These are phyloP conservation scores for Camptogramma bilineatum DNA, from an alignment of 2,888 invertebrate species.

Conservation along the genomic window DNA sequence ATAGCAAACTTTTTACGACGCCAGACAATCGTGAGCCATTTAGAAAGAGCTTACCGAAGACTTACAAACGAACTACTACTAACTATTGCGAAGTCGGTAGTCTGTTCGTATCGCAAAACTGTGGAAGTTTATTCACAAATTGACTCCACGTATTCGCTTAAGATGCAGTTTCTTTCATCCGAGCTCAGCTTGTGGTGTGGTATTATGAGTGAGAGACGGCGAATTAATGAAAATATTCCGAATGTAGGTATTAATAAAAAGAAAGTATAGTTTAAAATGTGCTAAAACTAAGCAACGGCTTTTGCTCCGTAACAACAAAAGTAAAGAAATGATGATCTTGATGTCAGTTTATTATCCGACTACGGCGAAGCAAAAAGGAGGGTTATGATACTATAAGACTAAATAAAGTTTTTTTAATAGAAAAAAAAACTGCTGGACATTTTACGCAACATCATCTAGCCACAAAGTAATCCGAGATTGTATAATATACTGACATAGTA, in stretches of 20 bases:
- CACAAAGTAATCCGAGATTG: no score
- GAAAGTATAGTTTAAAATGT: not conserved
- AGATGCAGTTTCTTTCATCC: slow-evolving; percentile 83
- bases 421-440: no score
- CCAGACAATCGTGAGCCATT: slow-evolving; percentile 47
- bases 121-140: slow-evolving; percentile 82
- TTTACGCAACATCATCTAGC: no score
- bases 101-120: slow-evolving; percentile 71
- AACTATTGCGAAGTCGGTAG: slow-evolving; percentile 64
- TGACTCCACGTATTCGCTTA: slow-evolving; percentile 84
- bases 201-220: slow-evolving; percentile 46
- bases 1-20: slow-evolving; percentile 49
- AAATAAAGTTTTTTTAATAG: no score
- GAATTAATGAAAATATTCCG: slow-evolving; percentile 16
- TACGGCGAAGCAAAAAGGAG: no score
- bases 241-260: slow-evolving; percentile 1
- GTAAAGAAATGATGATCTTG: not conserved
- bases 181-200: slow-evolving; percentile 61
- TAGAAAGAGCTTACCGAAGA: slow-evolving; percentile 54
- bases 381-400: no score
- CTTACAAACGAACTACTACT: slow-evolving; percentile 57
- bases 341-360: no score
- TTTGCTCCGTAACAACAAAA: not conserved
- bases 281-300: no score
- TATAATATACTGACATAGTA: no score